Percentiles rank a stretch among this genome's conserved stretches.
These are phyloP conservation scores for Rhimphoctona megacephalus DNA, from an alignment of 2,888 invertebrate genomes.

Conservation along the genomic window DNA sequence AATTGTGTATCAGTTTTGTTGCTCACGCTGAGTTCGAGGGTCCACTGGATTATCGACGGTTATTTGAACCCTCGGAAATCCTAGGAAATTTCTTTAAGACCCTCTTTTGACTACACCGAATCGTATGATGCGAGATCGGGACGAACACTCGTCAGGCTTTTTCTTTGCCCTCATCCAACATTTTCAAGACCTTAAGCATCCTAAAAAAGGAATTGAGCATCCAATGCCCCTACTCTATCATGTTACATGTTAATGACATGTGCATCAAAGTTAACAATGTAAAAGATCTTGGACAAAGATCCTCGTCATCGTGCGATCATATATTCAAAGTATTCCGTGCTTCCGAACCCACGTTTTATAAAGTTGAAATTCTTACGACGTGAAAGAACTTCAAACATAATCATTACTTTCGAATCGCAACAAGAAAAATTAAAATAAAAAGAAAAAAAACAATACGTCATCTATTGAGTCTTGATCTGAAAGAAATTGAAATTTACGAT, in stretches of 20 bases:
- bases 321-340: slow-evolving; percentile 17
- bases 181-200: slow-evolving; percentile 28
- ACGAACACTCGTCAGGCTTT: slow-evolving; percentile 5
- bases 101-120: slow-evolving; percentile 17
- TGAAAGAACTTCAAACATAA: slow-evolving; percentile 40
- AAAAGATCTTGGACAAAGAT: slow-evolving; percentile 9
- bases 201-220: slow-evolving; percentile 19
- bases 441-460: neutral
- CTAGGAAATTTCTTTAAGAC: slow-evolving; percentile 15
- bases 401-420: neutral
- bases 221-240: neutral
- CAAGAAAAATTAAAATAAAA: neutral
- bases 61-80: slow-evolving; percentile 25
- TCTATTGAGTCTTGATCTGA: neutral
- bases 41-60: neutral
- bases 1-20: slow-evolving; percentile 14
- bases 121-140: neutral
- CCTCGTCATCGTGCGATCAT: slow-evolving; percentile 40
- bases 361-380: neutral
- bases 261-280: neutral
- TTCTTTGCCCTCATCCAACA: neutral
- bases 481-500: neutral
- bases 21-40: slow-evolving; percentile 5
- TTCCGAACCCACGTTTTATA: slow-evolving; percentile 16
- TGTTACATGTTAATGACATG: slow-evolving; percentile 29